Conservation (phyloP, 1,140 invertebrate genomes). For the Ceratina japonica region DNA sequence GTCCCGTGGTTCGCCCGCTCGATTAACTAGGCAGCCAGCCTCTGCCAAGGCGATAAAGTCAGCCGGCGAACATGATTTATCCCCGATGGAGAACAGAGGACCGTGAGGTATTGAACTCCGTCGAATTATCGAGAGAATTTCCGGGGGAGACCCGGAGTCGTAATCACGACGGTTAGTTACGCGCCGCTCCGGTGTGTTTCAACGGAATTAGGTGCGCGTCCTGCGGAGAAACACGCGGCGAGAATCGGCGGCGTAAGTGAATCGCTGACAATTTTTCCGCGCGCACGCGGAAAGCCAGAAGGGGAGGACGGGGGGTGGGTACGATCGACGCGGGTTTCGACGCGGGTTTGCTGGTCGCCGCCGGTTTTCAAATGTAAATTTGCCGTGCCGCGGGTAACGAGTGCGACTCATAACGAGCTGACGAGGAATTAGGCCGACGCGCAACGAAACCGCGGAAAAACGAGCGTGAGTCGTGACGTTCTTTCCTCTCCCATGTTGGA, state of each 20-base stretch:
- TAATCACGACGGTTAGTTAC: not conserved
- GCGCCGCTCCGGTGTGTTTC: too few species aligned
- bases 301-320: too few species aligned
- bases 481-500: not conserved
- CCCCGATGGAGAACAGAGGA: constrained; percentile 21
- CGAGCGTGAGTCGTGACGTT: constrained; percentile 24
- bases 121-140: constrained; percentile 42
- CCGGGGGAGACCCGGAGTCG: not conserved
- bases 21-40: constrained; percentile 30
- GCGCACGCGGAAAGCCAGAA: not conserved
- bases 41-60: constrained; percentile 42
- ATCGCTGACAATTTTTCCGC: constrained; percentile 25
- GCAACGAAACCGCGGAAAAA: constrained; percentile 30
- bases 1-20: constrained; percentile 28
- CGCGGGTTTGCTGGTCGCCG: constrained; percentile 24
- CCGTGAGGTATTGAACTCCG: constrained; percentile 20
- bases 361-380: constrained; percentile 52
- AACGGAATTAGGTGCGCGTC: not conserved
- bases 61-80: constrained; percentile 32
- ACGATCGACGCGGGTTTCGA: constrained; percentile 36
- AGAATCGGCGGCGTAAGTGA: too few species aligned
- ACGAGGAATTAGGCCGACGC: constrained; percentile 38
- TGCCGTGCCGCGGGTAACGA: constrained; percentile 32
- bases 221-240: too few species aligned
- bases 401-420: constrained; percentile 46